Conservation (phyloP, 2,888 invertebrate genomes). For the Acholoe squamosa region DNA sequence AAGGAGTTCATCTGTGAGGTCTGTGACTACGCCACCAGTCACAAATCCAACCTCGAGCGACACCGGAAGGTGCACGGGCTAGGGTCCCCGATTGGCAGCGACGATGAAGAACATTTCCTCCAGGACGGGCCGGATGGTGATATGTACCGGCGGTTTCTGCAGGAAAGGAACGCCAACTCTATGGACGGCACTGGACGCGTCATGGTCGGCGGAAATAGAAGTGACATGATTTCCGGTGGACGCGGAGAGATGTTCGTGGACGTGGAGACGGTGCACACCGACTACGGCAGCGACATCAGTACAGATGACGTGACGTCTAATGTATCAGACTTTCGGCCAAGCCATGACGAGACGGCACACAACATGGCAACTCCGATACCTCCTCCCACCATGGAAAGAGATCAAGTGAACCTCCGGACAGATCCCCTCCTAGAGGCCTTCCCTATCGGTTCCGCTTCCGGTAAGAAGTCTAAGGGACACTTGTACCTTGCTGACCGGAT, state of each 20-base stretch:
- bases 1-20: slow-evolving; percentile 82
- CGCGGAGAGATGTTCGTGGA: slow-evolving; percentile 26
- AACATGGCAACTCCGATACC: background rate
- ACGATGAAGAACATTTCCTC: slow-evolving; percentile 59
- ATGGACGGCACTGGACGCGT: background rate
- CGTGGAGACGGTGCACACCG: slow-evolving; percentile 33
- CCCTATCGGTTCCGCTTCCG: slow-evolving; percentile 12
- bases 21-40: slow-evolving; percentile 83
- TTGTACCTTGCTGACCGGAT: slow-evolving; percentile 43
- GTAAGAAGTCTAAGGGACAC: background rate
- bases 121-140: slow-evolving; percentile 54
- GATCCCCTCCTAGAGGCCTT: slow-evolving; percentile 44
- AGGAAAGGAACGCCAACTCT: background rate
- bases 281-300: background rate
- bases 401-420: background rate
- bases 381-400: background rate
- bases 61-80: slow-evolving; percentile 80
- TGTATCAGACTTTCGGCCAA: background rate
- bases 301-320: background rate
- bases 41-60: slow-evolving; percentile 83
- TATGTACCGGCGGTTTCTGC: background rate
- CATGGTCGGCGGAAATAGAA: background rate
- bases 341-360: background rate
- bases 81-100: slow-evolving; percentile 4
- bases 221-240: background rate